These are phyloP conservation scores for Perithous albicinctus DNA, from an alignment of 2,888 invertebrate species.

Conservation along the genomic window DNA sequence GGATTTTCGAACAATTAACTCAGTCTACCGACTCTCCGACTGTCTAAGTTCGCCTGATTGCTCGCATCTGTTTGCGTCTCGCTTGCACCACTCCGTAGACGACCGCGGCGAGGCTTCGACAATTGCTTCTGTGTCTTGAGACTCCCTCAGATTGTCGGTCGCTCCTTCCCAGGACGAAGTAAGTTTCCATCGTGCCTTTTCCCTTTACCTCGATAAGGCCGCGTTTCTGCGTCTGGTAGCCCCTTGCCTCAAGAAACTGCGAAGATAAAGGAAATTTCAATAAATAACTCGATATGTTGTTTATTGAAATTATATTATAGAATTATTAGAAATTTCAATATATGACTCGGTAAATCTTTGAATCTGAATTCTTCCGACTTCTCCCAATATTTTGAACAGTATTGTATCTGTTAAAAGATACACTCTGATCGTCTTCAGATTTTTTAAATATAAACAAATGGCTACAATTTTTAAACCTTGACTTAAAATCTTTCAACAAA, in stretches of 20 bases:
- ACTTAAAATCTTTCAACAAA: too few species aligned
- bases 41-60: conserved; percentile 75
- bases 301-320: too few species aligned
- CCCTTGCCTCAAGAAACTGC: conserved; percentile 91
- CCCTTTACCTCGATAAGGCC: conserved; percentile 96
- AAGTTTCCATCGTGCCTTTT: conserved; percentile 98
- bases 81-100: conserved; percentile 96
- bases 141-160: conserved; percentile 87
- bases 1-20: conserved; percentile 1
- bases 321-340: too few species aligned
- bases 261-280: conserved; percentile 17
- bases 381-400: too few species aligned
- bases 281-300: too few species aligned
- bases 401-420: too few species aligned
- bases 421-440: too few species aligned
- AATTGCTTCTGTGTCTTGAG: conserved; percentile 89
- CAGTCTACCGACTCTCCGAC: conserved; percentile 5
- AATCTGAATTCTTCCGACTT: too few species aligned
- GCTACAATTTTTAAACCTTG: too few species aligned
- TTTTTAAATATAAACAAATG: too few species aligned
- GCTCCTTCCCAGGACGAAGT: conserved; percentile 91
- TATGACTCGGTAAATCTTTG: too few species aligned
- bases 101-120: conserved; percentile 93
- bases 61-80: conserved; percentile 88
- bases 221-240: conserved; percentile 91